Conservation (phyloP, 2,888 invertebrate species). For the Notodonta dromedarius region DNA sequence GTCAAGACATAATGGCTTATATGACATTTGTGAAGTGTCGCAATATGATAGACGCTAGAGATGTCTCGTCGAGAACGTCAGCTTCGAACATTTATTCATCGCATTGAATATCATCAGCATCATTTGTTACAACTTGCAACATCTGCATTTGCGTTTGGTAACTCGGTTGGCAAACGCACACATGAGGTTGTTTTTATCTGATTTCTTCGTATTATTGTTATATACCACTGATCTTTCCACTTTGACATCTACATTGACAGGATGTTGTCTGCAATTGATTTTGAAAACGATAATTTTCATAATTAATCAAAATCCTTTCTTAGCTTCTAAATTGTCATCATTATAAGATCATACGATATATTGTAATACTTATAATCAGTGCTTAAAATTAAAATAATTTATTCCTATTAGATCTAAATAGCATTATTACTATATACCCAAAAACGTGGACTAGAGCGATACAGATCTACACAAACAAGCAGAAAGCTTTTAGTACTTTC, state of each 20-base stretch:
- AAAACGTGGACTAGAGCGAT: not conserved
- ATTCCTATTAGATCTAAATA: too few relatives aligned
- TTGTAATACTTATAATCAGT: too few relatives aligned
- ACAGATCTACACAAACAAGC: slow-evolving; percentile 11
- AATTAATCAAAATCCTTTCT: too few relatives aligned
- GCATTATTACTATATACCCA: too few relatives aligned
- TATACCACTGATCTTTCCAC: too few relatives aligned
- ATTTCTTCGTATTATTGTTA: not conserved
- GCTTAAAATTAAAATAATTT: too few relatives aligned
- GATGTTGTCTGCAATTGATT: too few relatives aligned
- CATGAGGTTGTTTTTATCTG: not conserved
- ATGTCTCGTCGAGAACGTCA: slow-evolving; percentile 18
- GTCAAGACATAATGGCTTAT: too few relatives aligned
- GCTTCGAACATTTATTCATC: slow-evolving; percentile 22
- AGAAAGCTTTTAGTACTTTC: slow-evolving; percentile 23
- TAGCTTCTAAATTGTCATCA: too few relatives aligned
- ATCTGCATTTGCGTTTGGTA: slow-evolving; percentile 17
- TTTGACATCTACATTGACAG: too few relatives aligned
- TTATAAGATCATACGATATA: too few relatives aligned
- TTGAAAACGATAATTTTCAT: too few relatives aligned
- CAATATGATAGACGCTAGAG: not conserved
- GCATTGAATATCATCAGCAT: slow-evolving; percentile 20
- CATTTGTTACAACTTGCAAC: slow-evolving; percentile 29
- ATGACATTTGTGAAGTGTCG: not conserved
- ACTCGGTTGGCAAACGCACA: slow-evolving; percentile 13